Evolutionary conservation across 2,797 vertebrate species (phyloP).

Genomic region (Chrosomus eos): DNA sequence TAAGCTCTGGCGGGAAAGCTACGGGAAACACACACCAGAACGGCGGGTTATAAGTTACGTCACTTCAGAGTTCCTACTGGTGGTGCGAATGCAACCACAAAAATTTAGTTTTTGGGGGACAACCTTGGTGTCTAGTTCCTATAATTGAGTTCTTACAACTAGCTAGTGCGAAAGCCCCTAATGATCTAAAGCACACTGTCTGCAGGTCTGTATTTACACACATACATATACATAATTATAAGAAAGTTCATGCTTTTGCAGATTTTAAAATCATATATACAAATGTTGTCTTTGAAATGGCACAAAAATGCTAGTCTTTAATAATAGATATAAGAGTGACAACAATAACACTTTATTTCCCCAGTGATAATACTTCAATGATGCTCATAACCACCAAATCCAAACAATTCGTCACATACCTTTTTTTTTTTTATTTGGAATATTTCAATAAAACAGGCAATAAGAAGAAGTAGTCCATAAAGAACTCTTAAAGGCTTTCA

Average conservation of each 20-base stretch:
- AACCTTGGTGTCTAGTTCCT: neutral
- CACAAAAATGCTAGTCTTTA: conserved; percentile 29
- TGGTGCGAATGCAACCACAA: neutral
- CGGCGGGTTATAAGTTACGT: too few species aligned
- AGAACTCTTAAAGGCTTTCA: conserved; percentile 80
- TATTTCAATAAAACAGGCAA: conserved; percentile 84
- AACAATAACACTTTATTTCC: neutral
- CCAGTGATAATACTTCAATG: conserved; percentile 60
- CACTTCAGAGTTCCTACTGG: neutral
- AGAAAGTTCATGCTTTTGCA: conserved; percentile 36
- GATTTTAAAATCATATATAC: conserved; percentile 32
- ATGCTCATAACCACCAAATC: conserved; percentile 71
- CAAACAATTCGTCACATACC: conserved; percentile 78
- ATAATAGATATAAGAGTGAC: conserved; percentile 4
- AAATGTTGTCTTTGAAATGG: conserved; percentile 31
- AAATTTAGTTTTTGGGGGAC: neutral
- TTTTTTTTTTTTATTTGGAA: conserved; percentile 77
- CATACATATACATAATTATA: neutral
- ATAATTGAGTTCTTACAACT: neutral
- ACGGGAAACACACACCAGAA: neutral
- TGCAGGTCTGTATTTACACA: neutral
- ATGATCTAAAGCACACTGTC: conserved; percentile 18
- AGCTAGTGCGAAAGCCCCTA: neutral
- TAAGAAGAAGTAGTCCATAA: conserved; percentile 81
- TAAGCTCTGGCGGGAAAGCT: too few species aligned